A percentile compares a stretch with the other conserved stretches of the same genome.
phyloP scores from a whole-genome alignment of 2,888 invertebrate genomes.

The Papilio elwesi region DNA sequence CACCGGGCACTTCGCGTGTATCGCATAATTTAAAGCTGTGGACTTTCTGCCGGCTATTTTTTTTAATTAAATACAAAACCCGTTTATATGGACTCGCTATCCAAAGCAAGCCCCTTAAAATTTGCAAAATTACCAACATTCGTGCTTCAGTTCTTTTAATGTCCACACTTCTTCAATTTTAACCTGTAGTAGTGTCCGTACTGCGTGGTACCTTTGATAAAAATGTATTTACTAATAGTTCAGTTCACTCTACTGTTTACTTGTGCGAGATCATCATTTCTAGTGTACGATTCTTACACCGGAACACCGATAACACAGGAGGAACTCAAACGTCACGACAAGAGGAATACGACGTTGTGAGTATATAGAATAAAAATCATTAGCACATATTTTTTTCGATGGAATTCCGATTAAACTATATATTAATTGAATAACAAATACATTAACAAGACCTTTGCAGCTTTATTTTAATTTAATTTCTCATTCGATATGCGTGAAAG shows the following conservation, averaged over 20 bases:
- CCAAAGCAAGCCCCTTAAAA: conserved; percentile 22
- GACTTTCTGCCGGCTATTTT: conserved; percentile 4
- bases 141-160: conserved; percentile 6
- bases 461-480: too few species aligned
- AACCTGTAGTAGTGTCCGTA: not conserved
- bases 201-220: not conserved
- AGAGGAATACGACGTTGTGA: conserved; percentile 64
- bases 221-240: conserved; percentile 20
- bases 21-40: conserved; percentile 43
- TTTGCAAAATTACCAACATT: conserved; percentile 27
- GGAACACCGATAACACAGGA: conserved; percentile 56
- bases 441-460: too few species aligned
- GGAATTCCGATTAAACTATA: not conserved
- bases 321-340: conserved; percentile 55
- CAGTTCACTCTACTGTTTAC: conserved; percentile 6
- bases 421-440: too few species aligned
- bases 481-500: too few species aligned
- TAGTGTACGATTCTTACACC: conserved; percentile 53
- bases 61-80: conserved; percentile 31
- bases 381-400: too few species aligned
- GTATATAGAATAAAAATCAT: conserved; percentile 43
- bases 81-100: conserved; percentile 14
- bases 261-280: not conserved
- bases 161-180: conserved; percentile 9
- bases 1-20: not conserved